Percentiles rank a stretch among this genome's conserved stretches.
These are phyloP conservation scores for Pampus argenteus DNA, from an alignment of 2,797 vertebrate genomes.

Conservation along the genomic window DNA sequence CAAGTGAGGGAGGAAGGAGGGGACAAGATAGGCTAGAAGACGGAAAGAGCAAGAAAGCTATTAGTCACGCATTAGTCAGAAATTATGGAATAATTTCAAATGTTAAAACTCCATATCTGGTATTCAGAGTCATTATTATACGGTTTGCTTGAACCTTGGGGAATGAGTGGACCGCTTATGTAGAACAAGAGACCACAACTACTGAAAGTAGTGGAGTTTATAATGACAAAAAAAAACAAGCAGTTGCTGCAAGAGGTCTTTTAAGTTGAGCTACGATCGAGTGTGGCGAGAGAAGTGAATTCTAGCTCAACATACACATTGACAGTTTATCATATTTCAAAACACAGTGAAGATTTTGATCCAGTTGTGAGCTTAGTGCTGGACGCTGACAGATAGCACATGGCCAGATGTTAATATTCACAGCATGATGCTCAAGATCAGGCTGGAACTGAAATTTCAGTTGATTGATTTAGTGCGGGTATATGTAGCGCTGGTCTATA, in stretches of 20 bases:
- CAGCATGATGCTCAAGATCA: conserved; percentile 10
- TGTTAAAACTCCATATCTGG: conserved; percentile 80
- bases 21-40: conserved; percentile 58
- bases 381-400: conserved; percentile 40
- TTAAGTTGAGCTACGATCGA: conserved; percentile 10
- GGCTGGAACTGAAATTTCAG: conserved; percentile 16
- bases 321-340: conserved; percentile 32
- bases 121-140: conserved; percentile 75
- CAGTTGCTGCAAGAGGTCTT: conserved; percentile 22
- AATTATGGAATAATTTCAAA: conserved; percentile 84
- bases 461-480: conserved; percentile 39
- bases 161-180: conserved; percentile 62
- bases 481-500: conserved; percentile 9
- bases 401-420: conserved; percentile 45
- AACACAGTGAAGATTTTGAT: conserved; percentile 41
- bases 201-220: conserved; percentile 40
- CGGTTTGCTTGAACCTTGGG: conserved; percentile 70
- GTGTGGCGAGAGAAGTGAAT: conserved; percentile 10
- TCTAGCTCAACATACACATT: neutral
- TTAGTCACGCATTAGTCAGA: conserved; percentile 84
- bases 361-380: conserved; percentile 7
- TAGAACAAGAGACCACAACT: conserved; percentile 36
- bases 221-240: conserved; percentile 33
- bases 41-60: conserved; percentile 76
- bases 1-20: conserved; percentile 52